phyloP scores from a whole-genome alignment of 1,140 invertebrate species.

The Drosophila guanche region DNA sequence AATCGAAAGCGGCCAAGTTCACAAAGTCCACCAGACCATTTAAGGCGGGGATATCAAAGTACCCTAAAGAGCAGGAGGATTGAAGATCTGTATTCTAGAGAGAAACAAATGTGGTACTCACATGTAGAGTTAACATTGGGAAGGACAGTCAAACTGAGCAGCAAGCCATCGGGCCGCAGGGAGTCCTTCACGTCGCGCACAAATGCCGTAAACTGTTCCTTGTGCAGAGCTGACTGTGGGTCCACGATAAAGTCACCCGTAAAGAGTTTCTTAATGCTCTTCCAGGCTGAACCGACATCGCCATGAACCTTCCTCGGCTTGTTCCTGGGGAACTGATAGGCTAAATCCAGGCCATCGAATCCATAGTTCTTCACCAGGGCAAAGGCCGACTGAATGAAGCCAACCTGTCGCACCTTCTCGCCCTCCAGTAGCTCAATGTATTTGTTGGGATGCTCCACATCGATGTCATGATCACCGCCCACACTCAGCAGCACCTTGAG shows the following conservation, averaged over 20 bases:
- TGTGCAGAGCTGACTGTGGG: constrained; percentile 89
- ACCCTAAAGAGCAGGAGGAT: constrained; percentile 85
- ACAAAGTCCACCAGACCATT: constrained; percentile 91
- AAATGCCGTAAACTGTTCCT: constrained; percentile 89
- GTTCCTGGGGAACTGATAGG: constrained; percentile 92
- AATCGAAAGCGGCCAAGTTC: constrained; percentile 92
- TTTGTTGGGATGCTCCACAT: constrained; percentile 82
- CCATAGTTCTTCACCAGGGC: constrained; percentile 88
- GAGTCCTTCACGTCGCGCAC: constrained; percentile 89
- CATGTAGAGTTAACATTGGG: constrained; percentile 90
- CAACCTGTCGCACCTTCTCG: constrained; percentile 87
- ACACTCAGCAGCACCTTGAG: constrained; percentile 90
- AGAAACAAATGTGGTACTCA: constrained; percentile 83
- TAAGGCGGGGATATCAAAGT: constrained; percentile 90
- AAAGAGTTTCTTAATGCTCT: constrained; percentile 89
- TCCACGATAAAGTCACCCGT: constrained; percentile 88
- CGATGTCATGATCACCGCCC: constrained; percentile 88
- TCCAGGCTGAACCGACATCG: constrained; percentile 87
- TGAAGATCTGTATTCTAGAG: not conserved
- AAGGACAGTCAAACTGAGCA: constrained; percentile 88
- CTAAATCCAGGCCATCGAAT: constrained; percentile 93
- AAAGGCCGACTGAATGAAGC: constrained; percentile 90
- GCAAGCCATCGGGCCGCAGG: constrained; percentile 86
- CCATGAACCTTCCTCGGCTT: constrained; percentile 90
- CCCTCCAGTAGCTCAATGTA: constrained; percentile 86